phyloP scores from a whole-genome alignment of 2,113 vertebrate genomes.

The Glaucomys volans region DNA sequence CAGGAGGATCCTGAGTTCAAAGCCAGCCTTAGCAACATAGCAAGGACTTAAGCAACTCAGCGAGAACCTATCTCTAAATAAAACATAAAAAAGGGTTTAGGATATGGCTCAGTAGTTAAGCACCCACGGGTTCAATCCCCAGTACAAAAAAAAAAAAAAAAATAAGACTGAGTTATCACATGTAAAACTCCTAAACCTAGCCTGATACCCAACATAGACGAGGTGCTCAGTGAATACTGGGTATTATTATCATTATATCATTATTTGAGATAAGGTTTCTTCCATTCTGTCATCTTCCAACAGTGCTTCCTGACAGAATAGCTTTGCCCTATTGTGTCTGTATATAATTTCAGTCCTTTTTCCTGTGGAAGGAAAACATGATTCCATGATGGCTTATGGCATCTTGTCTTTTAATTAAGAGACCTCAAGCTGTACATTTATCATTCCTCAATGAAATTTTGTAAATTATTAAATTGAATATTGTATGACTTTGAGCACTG shows the following conservation, averaged over 20 bases:
- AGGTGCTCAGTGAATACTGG: neutral
- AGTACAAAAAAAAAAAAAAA: too few species aligned
- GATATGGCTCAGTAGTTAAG: too few species aligned
- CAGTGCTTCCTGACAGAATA: neutral
- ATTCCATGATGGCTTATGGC: neutral
- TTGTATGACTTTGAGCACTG: neutral
- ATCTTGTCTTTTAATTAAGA: conserved; percentile 43
- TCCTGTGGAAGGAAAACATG: neutral
- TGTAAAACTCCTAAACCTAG: neutral
- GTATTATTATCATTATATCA: neutral
- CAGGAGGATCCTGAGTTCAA: too few species aligned
- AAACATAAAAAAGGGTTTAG: too few species aligned
- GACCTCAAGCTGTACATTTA: neutral
- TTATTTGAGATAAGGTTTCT: neutral
- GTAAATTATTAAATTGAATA: conserved; percentile 12
- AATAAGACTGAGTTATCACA: neutral
- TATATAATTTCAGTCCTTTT: neutral
- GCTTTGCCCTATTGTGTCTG: neutral
- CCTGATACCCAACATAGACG: neutral
- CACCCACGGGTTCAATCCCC: too few species aligned
- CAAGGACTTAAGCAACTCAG: too few species aligned
- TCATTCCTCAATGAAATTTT: conserved; percentile 56
- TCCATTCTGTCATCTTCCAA: neutral
- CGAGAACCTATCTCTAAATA: too few species aligned
- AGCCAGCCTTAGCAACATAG: too few species aligned